Conservation (phyloP, 2,113 vertebrate species). For the Pterocles gutturalis region DNA sequence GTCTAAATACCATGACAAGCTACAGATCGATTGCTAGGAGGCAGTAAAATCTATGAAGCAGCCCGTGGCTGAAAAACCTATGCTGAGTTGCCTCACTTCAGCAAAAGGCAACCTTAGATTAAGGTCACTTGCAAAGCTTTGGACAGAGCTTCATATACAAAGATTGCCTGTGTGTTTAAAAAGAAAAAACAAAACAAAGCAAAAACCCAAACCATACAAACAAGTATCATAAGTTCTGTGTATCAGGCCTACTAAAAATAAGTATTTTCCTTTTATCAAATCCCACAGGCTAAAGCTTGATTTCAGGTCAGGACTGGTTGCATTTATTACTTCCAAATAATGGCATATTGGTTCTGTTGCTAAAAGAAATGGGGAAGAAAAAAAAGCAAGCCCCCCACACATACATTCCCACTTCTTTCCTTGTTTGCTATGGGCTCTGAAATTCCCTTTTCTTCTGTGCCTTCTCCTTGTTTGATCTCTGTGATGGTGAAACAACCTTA, state of each 20-base stretch:
- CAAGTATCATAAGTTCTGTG: neutral
- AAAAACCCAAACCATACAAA: neutral
- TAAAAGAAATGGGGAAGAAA: neutral
- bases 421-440: neutral
- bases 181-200: neutral
- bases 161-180: neutral
- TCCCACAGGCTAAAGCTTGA: neutral
- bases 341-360: neutral
- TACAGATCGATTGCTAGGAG: neutral
- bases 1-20: neutral
- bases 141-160: neutral
- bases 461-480: neutral
- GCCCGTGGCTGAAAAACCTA: neutral
- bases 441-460: neutral
- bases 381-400: accelerated
- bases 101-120: neutral
- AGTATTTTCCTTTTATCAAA: neutral
- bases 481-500: neutral
- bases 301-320: neutral
- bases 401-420: neutral
- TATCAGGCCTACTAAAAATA: neutral
- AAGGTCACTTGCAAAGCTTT: neutral
- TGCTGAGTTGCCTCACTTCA: neutral
- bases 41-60: neutral
- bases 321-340: neutral